Conservation (phyloP, 2,888 invertebrate genomes). For the Ommatoiulus sabulosus region DNA sequence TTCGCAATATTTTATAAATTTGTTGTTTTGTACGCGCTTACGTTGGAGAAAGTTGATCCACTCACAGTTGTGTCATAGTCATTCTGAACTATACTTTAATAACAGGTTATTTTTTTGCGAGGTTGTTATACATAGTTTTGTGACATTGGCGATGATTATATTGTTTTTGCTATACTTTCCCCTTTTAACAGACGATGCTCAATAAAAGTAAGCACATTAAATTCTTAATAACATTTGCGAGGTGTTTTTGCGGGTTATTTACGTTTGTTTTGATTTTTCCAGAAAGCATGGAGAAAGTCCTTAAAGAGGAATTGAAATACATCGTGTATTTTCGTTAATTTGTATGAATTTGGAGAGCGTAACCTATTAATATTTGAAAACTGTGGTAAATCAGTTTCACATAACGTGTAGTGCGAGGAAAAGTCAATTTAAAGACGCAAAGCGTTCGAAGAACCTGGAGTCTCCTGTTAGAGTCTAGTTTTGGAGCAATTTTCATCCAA, state of each 20-base stretch:
- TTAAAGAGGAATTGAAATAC: no score
- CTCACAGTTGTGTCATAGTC: background rate
- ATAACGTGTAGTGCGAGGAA: no score
- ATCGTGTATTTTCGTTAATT: no score
- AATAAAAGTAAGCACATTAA: conserved; percentile 40
- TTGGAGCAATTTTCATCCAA: no score
- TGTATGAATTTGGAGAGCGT: no score
- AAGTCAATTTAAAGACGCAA: no score
- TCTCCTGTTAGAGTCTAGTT: no score
- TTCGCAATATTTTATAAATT: background rate
- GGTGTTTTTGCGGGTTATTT: background rate
- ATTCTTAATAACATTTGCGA: conserved; percentile 16
- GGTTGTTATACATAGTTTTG: background rate
- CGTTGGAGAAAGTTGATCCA: background rate
- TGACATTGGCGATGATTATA: conserved; percentile 19
- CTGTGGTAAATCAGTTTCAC: background rate
- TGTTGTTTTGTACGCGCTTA: background rate
- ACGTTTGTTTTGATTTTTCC: background rate
- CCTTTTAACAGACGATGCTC: conserved; percentile 11
- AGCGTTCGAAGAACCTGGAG: no score
- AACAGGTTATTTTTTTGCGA: background rate
- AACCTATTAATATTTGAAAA: background rate
- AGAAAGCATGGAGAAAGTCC: background rate
- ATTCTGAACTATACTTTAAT: background rate
- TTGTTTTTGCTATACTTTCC: conserved; percentile 37